Percentiles rank a stretch among this genome's conserved stretches.
These are phyloP conservation scores for Otolemur garnettii DNA, from an alignment of 2,113 vertebrate genomes.

Conservation along the genomic window DNA sequence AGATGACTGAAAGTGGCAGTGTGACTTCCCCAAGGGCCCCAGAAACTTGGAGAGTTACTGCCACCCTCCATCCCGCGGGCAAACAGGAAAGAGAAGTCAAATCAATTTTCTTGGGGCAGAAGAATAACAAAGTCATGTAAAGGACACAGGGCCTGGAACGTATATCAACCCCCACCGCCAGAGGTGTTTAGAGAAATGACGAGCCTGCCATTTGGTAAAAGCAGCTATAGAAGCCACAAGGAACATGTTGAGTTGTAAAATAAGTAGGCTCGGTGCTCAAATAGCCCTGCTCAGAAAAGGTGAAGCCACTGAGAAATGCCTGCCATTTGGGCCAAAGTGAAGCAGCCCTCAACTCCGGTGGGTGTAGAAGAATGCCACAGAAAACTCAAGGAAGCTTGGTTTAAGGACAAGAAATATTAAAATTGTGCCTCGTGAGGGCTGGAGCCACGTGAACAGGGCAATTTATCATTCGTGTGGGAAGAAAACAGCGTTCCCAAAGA, in stretches of 20 bases:
- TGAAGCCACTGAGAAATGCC: not conserved
- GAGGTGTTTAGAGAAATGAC: not conserved
- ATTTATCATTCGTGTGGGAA: not conserved
- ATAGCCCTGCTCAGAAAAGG: not conserved
- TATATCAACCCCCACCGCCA: not conserved
- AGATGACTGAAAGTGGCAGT: not conserved
- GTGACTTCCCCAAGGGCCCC: not conserved
- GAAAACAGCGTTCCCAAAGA: not conserved
- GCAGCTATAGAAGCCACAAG: not conserved
- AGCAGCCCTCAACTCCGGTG: not conserved
- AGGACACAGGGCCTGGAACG: not conserved
- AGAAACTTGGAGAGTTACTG: not conserved
- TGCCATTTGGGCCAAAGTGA: not conserved
- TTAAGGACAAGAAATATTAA: constrained; percentile 23
- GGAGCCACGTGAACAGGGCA: constrained; percentile 25
- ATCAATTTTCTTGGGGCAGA: not conserved
- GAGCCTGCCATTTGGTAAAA: not conserved
- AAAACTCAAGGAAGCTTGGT: not conserved
- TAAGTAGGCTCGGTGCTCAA: not conserved
- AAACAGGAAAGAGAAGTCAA: not conserved
- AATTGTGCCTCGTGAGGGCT: not conserved
- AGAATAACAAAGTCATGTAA: not conserved
- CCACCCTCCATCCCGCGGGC: not conserved
- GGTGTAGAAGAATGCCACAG: not conserved
- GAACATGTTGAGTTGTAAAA: not conserved